Evolutionary conservation across 2,113 vertebrate species (phyloP), one percentile per base, ranked within the genome.

Genomic region (Dasyornis broadbenti): DNA sequence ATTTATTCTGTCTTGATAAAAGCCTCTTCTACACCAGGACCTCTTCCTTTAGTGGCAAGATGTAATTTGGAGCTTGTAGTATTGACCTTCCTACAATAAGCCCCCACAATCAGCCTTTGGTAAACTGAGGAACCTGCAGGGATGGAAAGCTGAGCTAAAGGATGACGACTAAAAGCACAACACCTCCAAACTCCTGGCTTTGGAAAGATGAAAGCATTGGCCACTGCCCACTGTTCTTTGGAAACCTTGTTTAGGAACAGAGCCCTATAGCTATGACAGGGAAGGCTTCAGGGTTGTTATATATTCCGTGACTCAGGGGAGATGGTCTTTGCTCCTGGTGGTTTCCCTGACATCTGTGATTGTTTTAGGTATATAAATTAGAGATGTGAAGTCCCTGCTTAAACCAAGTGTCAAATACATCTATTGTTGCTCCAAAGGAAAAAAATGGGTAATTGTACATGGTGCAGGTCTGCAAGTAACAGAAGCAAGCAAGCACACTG

Each of bases 191-290:
- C 4, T 8, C 22, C 50, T 47, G 66, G 28, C 14, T 80, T 71
- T 70, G 39, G 86, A 63, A 79, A 64, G 47, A 63, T 19, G 16
- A 72, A 63, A 92, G 35, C 45, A 39, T 31, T n/a, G 47, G 35
- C 33, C 31, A 70, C 16, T 73, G 52, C 21, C 33, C 1, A 1
- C 42, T 72, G 33, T 19, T 79, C 54, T 73, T 33, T 30, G 39
- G 30, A 80, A 90, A 82, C 30, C 8, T 30, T 69, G 24, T 31
- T 63, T 26, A 80, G 33, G 42, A 35, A 37, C 1, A 80, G 35
- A 71, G 22, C 13, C 59, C 45, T 45, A 24, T 0, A 59, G 53
- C 23, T 82, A 35, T 0, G 1, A 18, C 0, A 49, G 10, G 26
- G 64, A 83, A 81, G 7, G 15, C 35, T 53, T 7, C 1, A 31